Conservation (phyloP, 2,888 invertebrate genomes). For the Actias luna region DNA sequence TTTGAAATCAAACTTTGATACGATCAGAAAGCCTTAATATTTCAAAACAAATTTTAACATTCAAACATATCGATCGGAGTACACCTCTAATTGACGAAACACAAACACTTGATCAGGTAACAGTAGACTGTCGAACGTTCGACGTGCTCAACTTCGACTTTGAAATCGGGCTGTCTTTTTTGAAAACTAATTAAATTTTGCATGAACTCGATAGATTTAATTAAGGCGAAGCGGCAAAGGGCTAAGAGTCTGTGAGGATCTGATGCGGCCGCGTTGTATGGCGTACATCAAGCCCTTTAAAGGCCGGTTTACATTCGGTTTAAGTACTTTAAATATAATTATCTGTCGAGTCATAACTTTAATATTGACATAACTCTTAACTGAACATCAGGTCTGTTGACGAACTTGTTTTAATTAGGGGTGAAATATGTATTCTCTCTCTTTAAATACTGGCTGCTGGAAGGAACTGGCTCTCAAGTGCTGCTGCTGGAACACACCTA, state of each 20-base stretch:
- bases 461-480: too few species aligned
- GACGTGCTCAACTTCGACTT: background rate
- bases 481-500: too few species aligned
- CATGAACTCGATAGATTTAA: background rate
- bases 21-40: background rate
- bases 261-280: background rate
- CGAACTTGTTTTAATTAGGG: too few species aligned
- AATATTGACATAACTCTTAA: background rate
- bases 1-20: background rate
- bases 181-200: constrained; percentile 4
- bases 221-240: constrained; percentile 1
- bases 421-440: too few species aligned
- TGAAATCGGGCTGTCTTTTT: constrained; percentile 2
- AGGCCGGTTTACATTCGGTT: background rate
- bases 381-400: too few species aligned
- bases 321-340: background rate
- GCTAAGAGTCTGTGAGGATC: background rate
- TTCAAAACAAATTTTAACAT: background rate
- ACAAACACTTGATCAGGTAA: background rate
- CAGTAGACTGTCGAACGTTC: background rate
- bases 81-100: background rate
- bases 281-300: background rate
- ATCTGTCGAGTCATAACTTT: too few species aligned
- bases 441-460: too few species aligned
- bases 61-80: background rate